Evolutionary conservation across 2,888 invertebrate species (phyloP), one percentile per base, ranked within the genome.

Genomic region (Phalera bucephala): DNA sequence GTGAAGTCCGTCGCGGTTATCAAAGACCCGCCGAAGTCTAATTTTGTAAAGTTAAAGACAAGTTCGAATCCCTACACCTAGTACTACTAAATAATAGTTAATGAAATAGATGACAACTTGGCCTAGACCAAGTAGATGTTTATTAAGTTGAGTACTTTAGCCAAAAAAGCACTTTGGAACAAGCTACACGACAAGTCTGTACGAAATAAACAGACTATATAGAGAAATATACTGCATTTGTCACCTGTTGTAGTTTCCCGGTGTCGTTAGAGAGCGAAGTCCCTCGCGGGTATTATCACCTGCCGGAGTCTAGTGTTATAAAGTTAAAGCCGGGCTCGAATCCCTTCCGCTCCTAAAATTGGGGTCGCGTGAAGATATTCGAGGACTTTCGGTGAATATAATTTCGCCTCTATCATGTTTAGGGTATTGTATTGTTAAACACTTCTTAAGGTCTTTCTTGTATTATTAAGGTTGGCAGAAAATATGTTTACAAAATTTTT

Each of bases 271-370:
- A 45, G 58, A 50, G 45, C 45, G 25, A 48, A 54, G 43, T 72
- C 72, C 68, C 69, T 45, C 35, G 60, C 32, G 47, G 46, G 36
- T 64, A 63, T 70, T 67, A 70, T 47, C 56, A 52, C 54, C 47
- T 47, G 50, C 43, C 52, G 58, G 56, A 52, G 57, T 50, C 55
- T 40, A 51, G 50, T 52, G 50, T 59, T 52, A 46, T 47, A 40
- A 59, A 61, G 58, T 63, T 58, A 54, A 55, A 56, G 43, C 50
- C 44, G 33, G 43, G 40, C 35, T 47, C 40, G 40, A 36, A 52
- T 51, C 49, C 39, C 47, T 64, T 63, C 54, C 36, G 43, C 34
- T 45, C 47, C 52, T 36, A 45, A 55, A 52, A 61, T 56, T 54
- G 39, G 45, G 54, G 53, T 54, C 52, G 52, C 58, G 55, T 47